Base-by-base conservation (phyloP, 2,797 vertebrate genomes). In the Hyperoplus lanceolatus region DNA sequence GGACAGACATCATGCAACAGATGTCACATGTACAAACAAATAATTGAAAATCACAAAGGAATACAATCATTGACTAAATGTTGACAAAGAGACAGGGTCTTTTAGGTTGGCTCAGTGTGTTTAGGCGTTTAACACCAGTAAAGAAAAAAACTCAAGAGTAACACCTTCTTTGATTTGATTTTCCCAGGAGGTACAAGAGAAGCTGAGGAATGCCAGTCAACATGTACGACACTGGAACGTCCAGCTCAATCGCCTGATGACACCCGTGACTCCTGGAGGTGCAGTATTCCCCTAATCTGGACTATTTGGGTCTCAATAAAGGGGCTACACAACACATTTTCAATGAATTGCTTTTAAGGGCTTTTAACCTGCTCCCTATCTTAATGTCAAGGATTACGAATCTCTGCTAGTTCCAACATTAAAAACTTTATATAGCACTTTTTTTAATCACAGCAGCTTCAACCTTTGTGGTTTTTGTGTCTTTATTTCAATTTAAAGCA, bases 241-340 rank as follows among this genome's bases (percentile, higher is more conserved):
- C 72, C 95, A 96, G 83, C 89, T 96, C 66, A 96, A 93, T 82
- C 90, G 94, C 36, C 80, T 96, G 70, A 96, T 96, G 95, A 94
- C 85, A 29, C 96, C 96, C 38, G 89, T 96, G 60, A 18, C 60
- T 50, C 95, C 95, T 69, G 96, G 89, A 94, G 95, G 95, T 96
- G 82, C 66, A 13, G 46, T 41, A 45, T 15, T 29, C 55, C 21
- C 3, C 43, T 38, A 36, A 9, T 43, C 46, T 56, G 2, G 3
- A 39, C 8, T 41, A 3, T 41, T 58, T 18, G 16, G 42, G 16
- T 15, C 13, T 49, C 42, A 56, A 12, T 49, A 42, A 58, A 54
- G 18, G 29, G 41, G 7, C 11, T 41, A 21, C 38, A 45, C 36
- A 58, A 38, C 5, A 57, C 29, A 15, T 38, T n/a, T 42, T 50